Base-by-base conservation (phyloP, 2,113 vertebrate genomes). In the Oreotragus oreotragus region DNA sequence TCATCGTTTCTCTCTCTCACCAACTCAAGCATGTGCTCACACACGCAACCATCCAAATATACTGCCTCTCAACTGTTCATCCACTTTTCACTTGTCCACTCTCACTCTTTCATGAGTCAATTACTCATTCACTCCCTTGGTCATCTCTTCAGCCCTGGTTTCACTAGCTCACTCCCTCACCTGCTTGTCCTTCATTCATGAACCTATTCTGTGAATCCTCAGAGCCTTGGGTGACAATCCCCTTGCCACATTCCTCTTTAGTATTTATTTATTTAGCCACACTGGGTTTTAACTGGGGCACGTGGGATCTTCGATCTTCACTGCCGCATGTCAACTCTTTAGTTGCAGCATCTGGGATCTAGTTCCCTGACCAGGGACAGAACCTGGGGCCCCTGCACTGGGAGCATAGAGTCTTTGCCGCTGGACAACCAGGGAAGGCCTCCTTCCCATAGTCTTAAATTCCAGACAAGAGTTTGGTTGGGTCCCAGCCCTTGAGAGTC, bases 11-110 rank as follows among this genome's bases (percentile, higher is more conserved):
- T 33, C 5, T 62, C 30, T 36, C 53, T 76, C 36, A 49, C 2
- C 9, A 23, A 30, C 79, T 45, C 70, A 76, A 45, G 49, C 10
- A 19, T 6, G 9, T 1, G 8, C 23, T 30, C 90, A 10, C 0
- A 12, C 70, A 45, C 2, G 1, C 87, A 79, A 8, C 87, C 79
- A 83, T 4, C 39, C 76, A 70, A 27, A 49, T 27, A 57, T 1
- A 51, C 1, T 23, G 14, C 45, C 27, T 53, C n/a, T 51, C 0
- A 0, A 49, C 19, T 76, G n/a, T 21, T 55, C 62, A 36, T 4
- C n/a, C 39, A 60, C 49, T 57, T 16, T 14, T 33, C 33, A 21
- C 21, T 2, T 2, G 3, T 8, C 39, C 2, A 25, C 39, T 90
- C 51, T 77, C 14, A 9, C 1, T 1, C 39, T n/a, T 57, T 77